These are phyloP conservation scores for Turnix velox DNA, from an alignment of 2,113 vertebrate species.

Conservation along the genomic window DNA sequence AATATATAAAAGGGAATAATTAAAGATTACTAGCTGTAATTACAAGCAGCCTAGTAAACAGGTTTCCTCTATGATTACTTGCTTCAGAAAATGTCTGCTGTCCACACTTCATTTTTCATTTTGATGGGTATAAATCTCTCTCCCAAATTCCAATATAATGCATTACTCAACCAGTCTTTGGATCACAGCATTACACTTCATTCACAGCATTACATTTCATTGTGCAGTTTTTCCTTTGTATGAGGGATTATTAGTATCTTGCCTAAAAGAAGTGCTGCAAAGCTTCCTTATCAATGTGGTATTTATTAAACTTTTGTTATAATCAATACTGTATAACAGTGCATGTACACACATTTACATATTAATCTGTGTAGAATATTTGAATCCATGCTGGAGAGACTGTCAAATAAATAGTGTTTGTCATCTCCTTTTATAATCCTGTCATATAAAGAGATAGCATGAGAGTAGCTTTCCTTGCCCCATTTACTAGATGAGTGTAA, in stretches of 20 bases:
- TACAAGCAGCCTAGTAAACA: background rate
- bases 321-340: background rate
- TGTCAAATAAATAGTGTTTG: conserved; percentile 3
- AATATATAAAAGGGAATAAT: background rate
- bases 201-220: background rate
- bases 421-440: background rate
- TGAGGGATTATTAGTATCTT: background rate
- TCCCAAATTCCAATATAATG: rapidly evolving
- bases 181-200: background rate
- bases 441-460: background rate
- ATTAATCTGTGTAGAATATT: background rate
- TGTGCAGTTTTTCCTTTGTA: background rate
- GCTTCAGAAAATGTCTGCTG: background rate
- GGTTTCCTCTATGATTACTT: background rate
- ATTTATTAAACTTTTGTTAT: background rate
- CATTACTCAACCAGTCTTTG: background rate
- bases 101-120: background rate
- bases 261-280: background rate
- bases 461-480: background rate
- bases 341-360: background rate
- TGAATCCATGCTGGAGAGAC: background rate
- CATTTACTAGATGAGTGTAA: background rate
- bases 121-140: background rate
- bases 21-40: background rate
- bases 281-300: background rate